Conservation (phyloP, 1,140 invertebrate species). For the Leptinotarsa undecemlineata region DNA sequence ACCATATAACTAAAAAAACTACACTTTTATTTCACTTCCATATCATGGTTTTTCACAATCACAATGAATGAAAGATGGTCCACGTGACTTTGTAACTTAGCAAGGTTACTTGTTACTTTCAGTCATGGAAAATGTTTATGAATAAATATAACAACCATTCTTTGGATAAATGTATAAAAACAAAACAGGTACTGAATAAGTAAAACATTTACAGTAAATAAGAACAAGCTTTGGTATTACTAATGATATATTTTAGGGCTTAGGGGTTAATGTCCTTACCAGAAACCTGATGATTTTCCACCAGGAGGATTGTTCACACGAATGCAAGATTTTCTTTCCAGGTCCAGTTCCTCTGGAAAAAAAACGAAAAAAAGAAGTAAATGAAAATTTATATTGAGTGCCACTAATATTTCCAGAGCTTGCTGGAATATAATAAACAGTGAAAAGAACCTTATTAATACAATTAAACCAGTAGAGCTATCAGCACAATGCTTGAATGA, state of each 20-base stretch:
- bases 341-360: conserved; percentile 65
- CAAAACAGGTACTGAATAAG: conserved; percentile 12
- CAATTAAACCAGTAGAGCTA: no score
- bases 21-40: no score
- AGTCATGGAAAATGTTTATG: background rate
- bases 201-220: conserved; percentile 6
- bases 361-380: no score
- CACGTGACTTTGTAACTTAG: no score
- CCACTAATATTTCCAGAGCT: no score
- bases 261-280: conserved; percentile 57
- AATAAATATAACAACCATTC: background rate
- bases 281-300: conserved; percentile 68
- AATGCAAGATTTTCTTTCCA: conserved; percentile 65
- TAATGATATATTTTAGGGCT: background rate
- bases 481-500: no score
- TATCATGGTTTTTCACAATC: no score
- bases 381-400: no score
- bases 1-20: no score
- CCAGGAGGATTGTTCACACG: conserved; percentile 69
- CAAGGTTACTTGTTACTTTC: background rate
- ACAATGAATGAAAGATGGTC: no score
- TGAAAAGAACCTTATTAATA: no score
- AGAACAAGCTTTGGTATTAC: conserved; percentile 24
- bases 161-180: background rate
- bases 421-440: no score